Base-by-base conservation (phyloP, 1,140 invertebrate genomes). In the Panagrolaimus sp. region DNA sequence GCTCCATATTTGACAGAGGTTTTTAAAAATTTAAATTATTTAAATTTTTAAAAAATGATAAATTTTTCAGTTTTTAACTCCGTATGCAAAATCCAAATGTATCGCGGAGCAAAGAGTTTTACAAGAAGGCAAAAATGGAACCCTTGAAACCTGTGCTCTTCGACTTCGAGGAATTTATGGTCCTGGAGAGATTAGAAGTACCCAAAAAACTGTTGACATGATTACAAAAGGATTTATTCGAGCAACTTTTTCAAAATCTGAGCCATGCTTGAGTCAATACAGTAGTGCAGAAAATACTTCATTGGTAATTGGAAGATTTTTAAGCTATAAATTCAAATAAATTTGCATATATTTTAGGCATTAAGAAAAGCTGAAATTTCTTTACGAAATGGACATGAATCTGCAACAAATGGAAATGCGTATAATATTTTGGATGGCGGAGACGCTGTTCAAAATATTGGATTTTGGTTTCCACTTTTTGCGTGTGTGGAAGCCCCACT, bases 91-190 rank as follows among this genome's bases (percentile, higher is more conserved):
- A 43, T 76, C 75, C n/a, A 76, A 76, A 63, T 67, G 58, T 32
- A 45, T 76, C 24, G 75, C 73, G 5, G 75, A 76, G 55, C 43
- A 75, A 44, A 26, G 58, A 21, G 67, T 76, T 14, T 55, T 76
- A 17, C 1, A n/a, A 46, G 71, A 63, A 43, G 75, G 75, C 52
- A 26, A 12, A 10, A 44, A 48, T 7, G 38, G 45, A 9, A 63
- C 63, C 5, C 32, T 76, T 7, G n/a, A 48, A 17, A 76, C 75
- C 1, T 74, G 72, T 64, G 75, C 76, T 0, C 65, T 76, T 12
- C 69, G 75, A 21, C 67, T 76, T 15, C 63, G 75, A 8, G 75
- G 75, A 10, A 76, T 76, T 67, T 76, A 78, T 68, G 75, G 75
- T 12, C 75, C 75, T 24, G 75, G 76, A 43, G 75, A 76, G 62